These are phyloP conservation scores for Cephus pygmeus DNA, from an alignment of 2,888 invertebrate genomes.

Conservation along the genomic window DNA sequence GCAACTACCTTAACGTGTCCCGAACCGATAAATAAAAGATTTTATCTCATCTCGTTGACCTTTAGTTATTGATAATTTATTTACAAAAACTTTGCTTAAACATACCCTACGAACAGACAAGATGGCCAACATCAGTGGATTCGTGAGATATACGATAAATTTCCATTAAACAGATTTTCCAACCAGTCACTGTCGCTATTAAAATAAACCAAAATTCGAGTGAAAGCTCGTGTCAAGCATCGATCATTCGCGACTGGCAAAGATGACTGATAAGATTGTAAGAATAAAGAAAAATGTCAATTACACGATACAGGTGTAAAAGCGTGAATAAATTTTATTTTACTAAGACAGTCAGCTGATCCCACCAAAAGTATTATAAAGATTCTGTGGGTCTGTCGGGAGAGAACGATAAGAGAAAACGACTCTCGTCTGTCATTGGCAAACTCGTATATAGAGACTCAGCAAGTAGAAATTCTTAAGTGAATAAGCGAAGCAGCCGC, in stretches of 20 bases:
- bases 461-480: not conserved
- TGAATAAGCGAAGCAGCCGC: constrained; percentile 10
- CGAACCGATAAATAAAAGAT: not conserved
- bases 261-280: too few relatives aligned
- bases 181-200: not conserved
- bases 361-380: too few relatives aligned
- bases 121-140: not conserved
- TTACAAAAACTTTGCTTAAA: too few relatives aligned
- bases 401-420: not conserved
- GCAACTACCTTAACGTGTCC: not conserved
- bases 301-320: too few relatives aligned
- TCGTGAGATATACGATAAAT: not conserved
- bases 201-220: not conserved
- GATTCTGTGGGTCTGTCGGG: too few relatives aligned
- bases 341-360: too few relatives aligned
- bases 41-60: not conserved
- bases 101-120: too few relatives aligned
- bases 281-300: too few relatives aligned
- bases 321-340: too few relatives aligned
- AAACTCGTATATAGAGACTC: not conserved
- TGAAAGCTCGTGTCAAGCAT: too few relatives aligned
- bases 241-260: too few relatives aligned
- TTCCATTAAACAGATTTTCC: not conserved
- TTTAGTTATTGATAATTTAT: not conserved
- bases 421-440: not conserved